Base-by-base conservation (phyloP, 2,888 invertebrate species). In the Cordylochernes scorpioides region DNA sequence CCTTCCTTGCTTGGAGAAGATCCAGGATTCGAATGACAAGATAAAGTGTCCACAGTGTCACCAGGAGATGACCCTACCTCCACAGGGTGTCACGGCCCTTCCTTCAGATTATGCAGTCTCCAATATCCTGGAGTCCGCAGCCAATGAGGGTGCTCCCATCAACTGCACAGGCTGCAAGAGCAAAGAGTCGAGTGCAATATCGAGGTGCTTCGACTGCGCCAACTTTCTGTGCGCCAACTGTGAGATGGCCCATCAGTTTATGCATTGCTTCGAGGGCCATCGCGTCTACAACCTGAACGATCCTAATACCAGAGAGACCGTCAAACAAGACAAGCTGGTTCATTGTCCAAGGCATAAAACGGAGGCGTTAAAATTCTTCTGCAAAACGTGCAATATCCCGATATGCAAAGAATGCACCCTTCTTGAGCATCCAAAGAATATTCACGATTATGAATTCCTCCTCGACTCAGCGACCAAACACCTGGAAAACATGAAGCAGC, bases 191-290 rank as follows among this genome's bases (percentile, higher is more conserved):
- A 74, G 73, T 66, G 88, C 88, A 27, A 78, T 86, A 33, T 86
- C 86, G 37, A 74, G 80, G 52, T 91, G 88, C 57, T 73, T 80
- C 49, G 88, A 91, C 55, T 97, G 94, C 58, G 75, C 77, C 49
- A 84, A 84, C 53, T 80, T 75, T 53, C 67, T 97, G 44, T 94
- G 94, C 59, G 71, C 77, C 34, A 84, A 86, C 55, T 94, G 94
- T 15, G 38, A 35, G 29, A 86, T 86, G 70, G 91, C 91, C 39
- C 94, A 94, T 58, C 82, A 88, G 59, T 86, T 78, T 55, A 91
- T 94, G 88, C 86, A 88, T 56, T 91, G 88, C 55, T 94, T 94
- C 56, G 84, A 86, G 54, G 86, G 84, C 39, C 88, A 91, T 57
- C 69, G 82, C 33, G 82, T 88, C 35, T 64, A 74, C 44, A 53